Evolutionary conservation across 2,797 vertebrate genomes (phyloP).

Genomic region (Fundulus diaphanus): DNA sequence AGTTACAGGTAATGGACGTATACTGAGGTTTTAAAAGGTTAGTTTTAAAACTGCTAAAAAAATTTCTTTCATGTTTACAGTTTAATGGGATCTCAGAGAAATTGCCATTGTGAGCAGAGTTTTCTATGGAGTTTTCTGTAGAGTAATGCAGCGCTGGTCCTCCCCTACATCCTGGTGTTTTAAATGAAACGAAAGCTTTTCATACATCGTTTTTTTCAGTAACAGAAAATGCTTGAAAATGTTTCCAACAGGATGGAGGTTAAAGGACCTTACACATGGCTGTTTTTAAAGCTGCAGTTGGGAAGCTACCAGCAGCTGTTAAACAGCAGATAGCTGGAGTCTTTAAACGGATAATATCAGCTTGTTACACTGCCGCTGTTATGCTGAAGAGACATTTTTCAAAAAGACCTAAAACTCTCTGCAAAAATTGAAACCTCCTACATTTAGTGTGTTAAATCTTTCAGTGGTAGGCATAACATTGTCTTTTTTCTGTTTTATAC

Average conservation of each 20-base stretch:
- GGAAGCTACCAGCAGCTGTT: background rate
- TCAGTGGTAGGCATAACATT: too few species aligned
- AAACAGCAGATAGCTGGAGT: background rate
- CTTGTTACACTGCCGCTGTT: background rate
- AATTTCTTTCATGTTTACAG: background rate
- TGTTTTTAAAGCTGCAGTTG: background rate
- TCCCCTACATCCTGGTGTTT: too few species aligned
- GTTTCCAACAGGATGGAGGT: background rate
- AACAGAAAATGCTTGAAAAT: background rate
- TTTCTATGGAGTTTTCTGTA: background rate
- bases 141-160: background rate
- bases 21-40: background rate
- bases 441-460: too few species aligned
- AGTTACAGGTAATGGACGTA: background rate
- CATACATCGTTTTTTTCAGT: background rate
- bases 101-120: background rate
- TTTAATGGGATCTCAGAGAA: background rate
- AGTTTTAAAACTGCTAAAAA: background rate
- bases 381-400: too few species aligned
- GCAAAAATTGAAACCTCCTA: too few species aligned
- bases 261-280: background rate
- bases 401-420: too few species aligned
- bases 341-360: background rate
- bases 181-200: too few species aligned
- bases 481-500: background rate